These are phyloP conservation scores for Alfaro cultratus DNA, from an alignment of 2,797 vertebrate genomes.

Conservation along the genomic window DNA sequence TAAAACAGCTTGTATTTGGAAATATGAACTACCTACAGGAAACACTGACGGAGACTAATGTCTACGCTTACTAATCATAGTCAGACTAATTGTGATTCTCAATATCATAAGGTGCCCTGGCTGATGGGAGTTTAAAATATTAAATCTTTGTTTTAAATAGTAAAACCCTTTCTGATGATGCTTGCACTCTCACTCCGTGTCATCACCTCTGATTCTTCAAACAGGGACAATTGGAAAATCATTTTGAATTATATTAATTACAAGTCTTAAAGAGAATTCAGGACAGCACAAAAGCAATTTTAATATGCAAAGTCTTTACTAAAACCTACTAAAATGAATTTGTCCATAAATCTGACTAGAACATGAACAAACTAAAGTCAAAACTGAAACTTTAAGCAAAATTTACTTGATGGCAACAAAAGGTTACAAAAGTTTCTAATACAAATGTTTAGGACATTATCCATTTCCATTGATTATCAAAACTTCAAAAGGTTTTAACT, in stretches of 20 bases:
- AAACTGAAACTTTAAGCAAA: neutral
- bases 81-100: neutral
- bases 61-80: neutral
- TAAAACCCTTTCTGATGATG: neutral
- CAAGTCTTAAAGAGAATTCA: neutral
- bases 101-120: neutral
- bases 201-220: neutral
- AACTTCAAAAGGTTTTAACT: neutral
- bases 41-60: neutral
- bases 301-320: neutral
- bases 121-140: neutral
- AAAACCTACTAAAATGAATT: neutral
- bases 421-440: neutral
- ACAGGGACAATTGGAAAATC: neutral
- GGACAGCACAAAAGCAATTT: neutral
- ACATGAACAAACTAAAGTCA: neutral
- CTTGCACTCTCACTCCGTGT: neutral
- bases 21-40: neutral
- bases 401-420: neutral
- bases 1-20: neutral
- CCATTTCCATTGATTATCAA: neutral
- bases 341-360: neutral
- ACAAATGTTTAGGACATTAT: neutral
- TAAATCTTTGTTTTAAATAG: neutral
- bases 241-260: neutral